Evolutionary conservation across 1,140 invertebrate genomes (phyloP).

Genomic region (Chelonus insularis): DNA sequence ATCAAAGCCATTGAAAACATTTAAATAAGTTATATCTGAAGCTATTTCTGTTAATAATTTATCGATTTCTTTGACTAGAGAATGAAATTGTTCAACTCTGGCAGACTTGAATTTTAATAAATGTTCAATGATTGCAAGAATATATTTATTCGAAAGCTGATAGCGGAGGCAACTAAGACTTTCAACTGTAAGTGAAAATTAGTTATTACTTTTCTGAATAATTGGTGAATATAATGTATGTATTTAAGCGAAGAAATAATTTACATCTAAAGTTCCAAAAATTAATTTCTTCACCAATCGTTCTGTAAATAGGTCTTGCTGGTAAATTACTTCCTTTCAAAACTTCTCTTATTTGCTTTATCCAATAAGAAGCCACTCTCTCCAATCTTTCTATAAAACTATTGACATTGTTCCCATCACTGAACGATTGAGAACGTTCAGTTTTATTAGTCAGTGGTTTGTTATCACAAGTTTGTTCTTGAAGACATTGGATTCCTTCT

Average conservation of each 20-base stretch:
- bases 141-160: slow-evolving; percentile 73
- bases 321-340: slow-evolving; percentile 61
- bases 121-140: slow-evolving; percentile 73
- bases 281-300: slow-evolving; percentile 77
- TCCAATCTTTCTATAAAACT: slow-evolving; percentile 78
- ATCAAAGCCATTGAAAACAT: slow-evolving; percentile 73
- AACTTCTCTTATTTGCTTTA: slow-evolving; percentile 76
- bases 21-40: slow-evolving; percentile 79
- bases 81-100: slow-evolving; percentile 73
- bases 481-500: slow-evolving; percentile 63
- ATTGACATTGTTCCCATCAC: slow-evolving; percentile 33
- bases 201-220: too few relatives aligned
- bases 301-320: slow-evolving; percentile 44
- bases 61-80: slow-evolving; percentile 62
- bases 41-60: slow-evolving; percentile 69
- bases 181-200: slow-evolving; percentile 65
- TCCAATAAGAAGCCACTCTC: slow-evolving; percentile 81
- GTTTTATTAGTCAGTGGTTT: slow-evolving; percentile 49
- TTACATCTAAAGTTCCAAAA: slow-evolving; percentile 84
- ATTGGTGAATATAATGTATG: too few relatives aligned
- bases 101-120: slow-evolving; percentile 75
- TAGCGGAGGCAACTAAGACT: slow-evolving; percentile 75
- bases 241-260: too few relatives aligned
- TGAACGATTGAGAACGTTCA: slow-evolving; percentile 29
- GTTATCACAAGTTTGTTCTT: slow-evolving; percentile 8